phyloP scores from a whole-genome alignment of 2,888 invertebrate species.

The Drosophila vallismaia region DNA sequence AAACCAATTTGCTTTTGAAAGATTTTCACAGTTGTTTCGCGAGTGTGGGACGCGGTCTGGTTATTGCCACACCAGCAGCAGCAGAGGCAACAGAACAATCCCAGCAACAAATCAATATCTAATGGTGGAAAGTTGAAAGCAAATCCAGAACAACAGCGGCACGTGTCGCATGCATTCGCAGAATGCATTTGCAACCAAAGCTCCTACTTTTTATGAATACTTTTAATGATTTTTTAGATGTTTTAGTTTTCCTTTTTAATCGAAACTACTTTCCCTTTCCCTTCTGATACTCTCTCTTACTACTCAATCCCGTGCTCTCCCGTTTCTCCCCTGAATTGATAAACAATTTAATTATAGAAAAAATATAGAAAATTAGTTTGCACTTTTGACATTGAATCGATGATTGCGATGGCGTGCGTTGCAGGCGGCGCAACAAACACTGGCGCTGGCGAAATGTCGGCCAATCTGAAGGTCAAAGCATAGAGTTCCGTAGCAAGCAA shows the following conservation, averaged over 20 bases:
- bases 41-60: background rate
- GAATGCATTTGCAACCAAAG: slow-evolving; percentile 29
- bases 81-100: slow-evolving; percentile 1
- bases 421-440: slow-evolving; percentile 18
- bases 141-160: slow-evolving; percentile 4
- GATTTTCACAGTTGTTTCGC: slow-evolving; percentile 28
- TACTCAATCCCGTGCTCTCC: background rate
- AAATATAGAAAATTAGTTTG: slow-evolving; percentile 37
- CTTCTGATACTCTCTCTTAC: background rate
- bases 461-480: slow-evolving; percentile 60
- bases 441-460: slow-evolving; percentile 1
- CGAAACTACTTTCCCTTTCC: too few species aligned
- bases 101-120: slow-evolving; percentile 16
- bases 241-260: too few species aligned
- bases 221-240: too few species aligned
- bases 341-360: slow-evolving; percentile 33
- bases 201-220: too few species aligned
- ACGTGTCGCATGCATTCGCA: slow-evolving; percentile 41
- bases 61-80: background rate
- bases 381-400: slow-evolving; percentile 59
- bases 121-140: slow-evolving; percentile 6
- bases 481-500: slow-evolving; percentile 19
- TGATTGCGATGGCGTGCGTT: background rate
- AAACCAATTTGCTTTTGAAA: slow-evolving; percentile 64
- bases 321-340: slow-evolving; percentile 16